Base-by-base conservation (phyloP, 2,888 invertebrate species). In the Agrenia bidenticulata region DNA sequence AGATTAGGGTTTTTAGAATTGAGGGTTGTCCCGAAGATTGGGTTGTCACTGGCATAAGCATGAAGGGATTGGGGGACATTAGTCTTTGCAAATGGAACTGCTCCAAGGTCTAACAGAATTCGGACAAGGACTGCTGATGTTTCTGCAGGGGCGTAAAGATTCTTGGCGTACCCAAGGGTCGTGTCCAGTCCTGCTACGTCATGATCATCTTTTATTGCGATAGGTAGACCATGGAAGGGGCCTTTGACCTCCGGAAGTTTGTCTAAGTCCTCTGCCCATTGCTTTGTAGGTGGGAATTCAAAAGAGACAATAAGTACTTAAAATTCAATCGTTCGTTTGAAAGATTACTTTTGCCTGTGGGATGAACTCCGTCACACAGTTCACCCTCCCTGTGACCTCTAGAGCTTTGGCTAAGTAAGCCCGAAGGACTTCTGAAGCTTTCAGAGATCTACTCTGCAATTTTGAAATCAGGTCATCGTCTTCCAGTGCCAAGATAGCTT, bases 181-280 rank as follows among this genome's bases (percentile, higher is more conserved):
- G 77, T 75, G 65, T 81, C 80, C 73, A 80, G 77, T 37, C 79
- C 80, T 72, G 77, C 75, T 17, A 81, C 69, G 64, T 77, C 66
- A 54, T 74, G 67, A 78, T 77, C n/a, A 41, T 80, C 80, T 64
- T 79, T 79, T 57, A 80, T 70, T 59, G 78, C 78, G 54, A 80
- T 74, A 2, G 80, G 80, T 4, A 80, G 39, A 2, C 80, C 80
- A 71, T 77, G 77, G 1, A 80, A 74, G 4, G 78, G 78, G 2
- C 78, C 78, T 63, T 73, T 69, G 1, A 69, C 37, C 56, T 59
- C 26, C 1, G 49, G 53, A 59, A 63, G 57, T 13, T 42, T 57
- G 59, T 77, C 77, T 11, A 76, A 61, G 19, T 70, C 67, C 26
- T 69, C 60, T 9, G 77, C 77, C 62, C 60, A 61, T 24, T 66